A percentile compares a stretch with the other conserved stretches of the same genome.
These are phyloP conservation scores for Oscheius sp. DNA, from an alignment of 2,888 invertebrate species.

Conservation along the genomic window DNA sequence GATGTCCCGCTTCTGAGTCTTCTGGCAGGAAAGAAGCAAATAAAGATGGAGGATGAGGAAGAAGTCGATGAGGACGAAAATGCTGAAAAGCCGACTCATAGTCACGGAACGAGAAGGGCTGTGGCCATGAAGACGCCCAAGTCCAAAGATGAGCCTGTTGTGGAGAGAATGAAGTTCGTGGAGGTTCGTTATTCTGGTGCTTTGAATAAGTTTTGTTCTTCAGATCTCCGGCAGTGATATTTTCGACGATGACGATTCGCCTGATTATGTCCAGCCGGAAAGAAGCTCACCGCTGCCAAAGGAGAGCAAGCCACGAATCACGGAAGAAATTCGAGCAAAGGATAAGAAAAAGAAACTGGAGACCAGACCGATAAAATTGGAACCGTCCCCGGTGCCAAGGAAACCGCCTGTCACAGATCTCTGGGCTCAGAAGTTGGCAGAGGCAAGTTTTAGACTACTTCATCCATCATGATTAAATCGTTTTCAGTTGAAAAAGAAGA, in stretches of 20 bases:
- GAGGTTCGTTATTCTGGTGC: neutral
- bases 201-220: neutral
- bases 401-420: neutral
- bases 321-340: neutral
- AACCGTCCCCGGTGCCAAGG: neutral
- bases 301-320: slow-evolving; percentile 2
- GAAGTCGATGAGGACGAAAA: neutral
- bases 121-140: slow-evolving; percentile 8
- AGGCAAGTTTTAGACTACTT: neutral
- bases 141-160: neutral
- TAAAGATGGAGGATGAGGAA: neutral
- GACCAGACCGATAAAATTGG: neutral
- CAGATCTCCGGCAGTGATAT: neutral
- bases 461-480: neutral
- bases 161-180: slow-evolving; percentile 2
- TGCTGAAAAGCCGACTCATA: slow-evolving; percentile 9
- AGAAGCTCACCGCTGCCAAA: neutral
- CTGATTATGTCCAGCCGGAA: neutral
- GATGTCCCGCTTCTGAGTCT: slow-evolving; percentile 30
- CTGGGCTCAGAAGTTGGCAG: slow-evolving; percentile 11
- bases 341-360: slow-evolving; percentile 2
- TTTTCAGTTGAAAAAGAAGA: slow-evolving; percentile 18
- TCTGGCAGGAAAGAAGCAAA: slow-evolving; percentile 3
- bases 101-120: slow-evolving; percentile 20
- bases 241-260: slow-evolving; percentile 19